Evolutionary conservation across 2,888 invertebrate genomes (phyloP), one percentile per base, ranked within the genome.

Genomic region (Philhelius pedissequus): DNA sequence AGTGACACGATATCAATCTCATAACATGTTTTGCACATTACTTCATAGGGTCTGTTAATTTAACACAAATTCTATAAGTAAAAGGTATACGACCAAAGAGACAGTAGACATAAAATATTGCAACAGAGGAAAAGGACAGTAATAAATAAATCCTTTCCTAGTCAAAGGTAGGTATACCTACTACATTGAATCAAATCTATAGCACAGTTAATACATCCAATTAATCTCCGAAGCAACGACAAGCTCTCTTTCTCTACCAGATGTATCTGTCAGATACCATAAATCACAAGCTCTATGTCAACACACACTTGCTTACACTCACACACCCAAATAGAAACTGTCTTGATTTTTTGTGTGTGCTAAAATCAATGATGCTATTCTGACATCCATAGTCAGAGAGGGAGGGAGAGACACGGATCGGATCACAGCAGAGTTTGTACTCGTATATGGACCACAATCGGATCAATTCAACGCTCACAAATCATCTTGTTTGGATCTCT

Each of bases 251-350:
- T 64, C 25, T 40, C 9, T 82, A 74, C 74, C 20, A 84, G 84
- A 84, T 84, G 70, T 71, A 75, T 84, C 75, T 84, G 75, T 80
- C 80, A 80, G 84, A 84, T 84, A 84, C 71, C 84, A 84, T 84
- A 84, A 84, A 84, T 84, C 84, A 84, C 84, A 78, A 58, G 70
- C 27, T 32, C 22, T 78, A 22, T 82, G 68, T 73, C 79, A 70
- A 15, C 40, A 15, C 11, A 25, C 9, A 60, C n/a, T n/a, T n/a
- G n/a, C n/a, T n/a, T 64, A 27, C 52, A 11, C 2, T 20, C 54
- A 27, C 22, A 50, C 62, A 69, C 73, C 15, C 32, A 78, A 35
- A 74, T 43, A n/a, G 13, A 70, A 62, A 64, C 32, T 56, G 54
- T n/a, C n/a, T n/a, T n/a, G n/a, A 32, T 40, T 30, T 71, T 56